Percentiles rank a stretch among this genome's conserved stretches.
phyloP scores from a whole-genome alignment of 1,140 invertebrate species.

The Chironomus tepperi region DNA sequence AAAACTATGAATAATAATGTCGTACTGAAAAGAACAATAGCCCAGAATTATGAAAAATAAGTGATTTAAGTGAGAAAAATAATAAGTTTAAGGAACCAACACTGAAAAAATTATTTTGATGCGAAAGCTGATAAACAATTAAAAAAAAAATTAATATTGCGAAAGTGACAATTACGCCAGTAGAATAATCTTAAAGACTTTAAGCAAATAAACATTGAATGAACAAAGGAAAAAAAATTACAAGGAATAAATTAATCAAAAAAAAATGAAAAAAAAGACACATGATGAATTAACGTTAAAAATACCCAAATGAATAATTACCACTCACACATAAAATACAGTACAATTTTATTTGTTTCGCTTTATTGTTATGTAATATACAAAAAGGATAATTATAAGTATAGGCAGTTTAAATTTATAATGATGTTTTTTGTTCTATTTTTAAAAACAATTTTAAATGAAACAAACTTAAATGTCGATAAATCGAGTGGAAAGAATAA shows the following conservation, averaged over 20 bases:
- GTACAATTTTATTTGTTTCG: conserved; percentile 22
- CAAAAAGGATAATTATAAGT: background rate
- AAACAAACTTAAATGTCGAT: background rate
- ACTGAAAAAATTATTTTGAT: background rate
- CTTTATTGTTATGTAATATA: conserved; percentile 21
- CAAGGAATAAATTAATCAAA: conserved; percentile 8
- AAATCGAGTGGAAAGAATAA: background rate
- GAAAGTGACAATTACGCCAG: background rate
- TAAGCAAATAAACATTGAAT: background rate
- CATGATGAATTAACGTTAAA: background rate
- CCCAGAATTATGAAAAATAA: background rate
- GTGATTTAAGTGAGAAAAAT: background rate
- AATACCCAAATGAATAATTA: background rate
- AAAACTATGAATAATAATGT: background rate
- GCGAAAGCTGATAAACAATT: background rate
- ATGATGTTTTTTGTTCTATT: conserved; percentile 20
- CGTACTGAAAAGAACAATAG: background rate
- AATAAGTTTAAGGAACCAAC: background rate
- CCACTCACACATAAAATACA: conserved; percentile 22
- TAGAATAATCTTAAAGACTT: conserved; percentile 20
- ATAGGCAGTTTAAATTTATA: conserved; percentile 21
- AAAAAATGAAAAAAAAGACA: background rate
- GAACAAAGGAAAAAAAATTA: conserved; percentile 3
- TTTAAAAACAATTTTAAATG: conserved; percentile 18
- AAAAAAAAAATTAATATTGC: background rate